Base-by-base conservation (phyloP, 1,140 invertebrate species). In the Ridgeia piscesae region DNA sequence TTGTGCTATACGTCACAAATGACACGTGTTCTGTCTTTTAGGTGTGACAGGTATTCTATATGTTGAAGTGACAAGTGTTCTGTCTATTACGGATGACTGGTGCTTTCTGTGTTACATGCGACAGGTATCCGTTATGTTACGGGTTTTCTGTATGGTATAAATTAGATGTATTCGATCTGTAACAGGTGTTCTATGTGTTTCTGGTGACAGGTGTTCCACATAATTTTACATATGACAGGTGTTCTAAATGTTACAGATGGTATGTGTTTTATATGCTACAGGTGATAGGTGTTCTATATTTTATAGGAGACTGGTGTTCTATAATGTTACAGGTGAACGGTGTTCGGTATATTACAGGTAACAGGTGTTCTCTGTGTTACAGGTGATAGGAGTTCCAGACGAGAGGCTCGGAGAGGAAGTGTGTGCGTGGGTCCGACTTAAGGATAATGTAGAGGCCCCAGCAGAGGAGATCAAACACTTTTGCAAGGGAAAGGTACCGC, bases 391-490 rank as follows among this genome's bases (percentile, higher is more conserved):
- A 35, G 97, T 98, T 0, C 96, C 98, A 34, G 98, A 99, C 94
- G 96, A 97, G 91, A 96, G 98, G 92, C 96, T 98, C 91, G 98
- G 98, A 0, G 98, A 99, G 96, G 98, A 98, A 94, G 96, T 99
- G 33, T 98, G 98, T 95, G 98, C 97, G 0, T 98, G 97, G 94
- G 96, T 99, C 77, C 95, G 97, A 92, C 91, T 97, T 0, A 96
- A 96, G n/a, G 94, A 95, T 34, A 95, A 96, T 8, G 95, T 95
- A 0, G 96, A 95, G 2, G 92, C 97, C 0, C 97, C 96, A 0
- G 96, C 94, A 48, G 95, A 97, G 1, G 96, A 97, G 34, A 93
- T 99, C 0, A 96, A 96, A 94, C 95, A 96, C 0, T 98, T 97
- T 95, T 97, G 97, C 93, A 97, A 97, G 94, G 97, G 97, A 93